Conservation (phyloP, 2,888 invertebrate genomes). For the Volucella zonaria region DNA sequence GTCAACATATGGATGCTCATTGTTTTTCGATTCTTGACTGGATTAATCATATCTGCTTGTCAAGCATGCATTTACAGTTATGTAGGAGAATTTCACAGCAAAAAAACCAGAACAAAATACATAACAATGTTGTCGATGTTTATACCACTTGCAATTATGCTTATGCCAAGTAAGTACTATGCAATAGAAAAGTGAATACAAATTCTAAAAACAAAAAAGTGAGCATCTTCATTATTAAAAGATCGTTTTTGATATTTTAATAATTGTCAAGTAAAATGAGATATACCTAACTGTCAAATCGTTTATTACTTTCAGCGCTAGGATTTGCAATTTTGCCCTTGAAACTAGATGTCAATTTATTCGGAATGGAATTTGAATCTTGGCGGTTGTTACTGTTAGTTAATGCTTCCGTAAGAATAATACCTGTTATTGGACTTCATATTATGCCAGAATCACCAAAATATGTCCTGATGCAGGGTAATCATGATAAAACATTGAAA, state of each 20-base stretch:
- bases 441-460: slow-evolving; percentile 91
- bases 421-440: slow-evolving; percentile 85
- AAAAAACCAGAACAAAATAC: slow-evolving; percentile 82
- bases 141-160: slow-evolving; percentile 83
- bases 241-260: no score
- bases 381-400: slow-evolving; percentile 90
- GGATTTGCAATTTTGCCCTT: slow-evolving; percentile 88
- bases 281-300: not conserved
- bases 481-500: slow-evolving; percentile 84
- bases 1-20: slow-evolving; percentile 84
- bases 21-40: slow-evolving; percentile 85
- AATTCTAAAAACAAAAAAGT: no score
- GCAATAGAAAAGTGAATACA: no score
- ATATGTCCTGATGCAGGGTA: slow-evolving; percentile 87
- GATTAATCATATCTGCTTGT: slow-evolving; percentile 82
- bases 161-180: slow-evolving; percentile 83
- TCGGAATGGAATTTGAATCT: slow-evolving; percentile 86
- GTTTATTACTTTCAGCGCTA: slow-evolving; percentile 83
- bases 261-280: no score
- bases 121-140: slow-evolving; percentile 84
- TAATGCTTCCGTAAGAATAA: slow-evolving; percentile 86
- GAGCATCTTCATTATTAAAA: no score
- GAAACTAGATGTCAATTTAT: slow-evolving; percentile 83
- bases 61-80: slow-evolving; percentile 84
- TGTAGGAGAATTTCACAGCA: slow-evolving; percentile 84